These are phyloP conservation scores for Ceratosolen solmsi DNA, from an alignment of 1,140 invertebrate genomes.

Conservation along the genomic window DNA sequence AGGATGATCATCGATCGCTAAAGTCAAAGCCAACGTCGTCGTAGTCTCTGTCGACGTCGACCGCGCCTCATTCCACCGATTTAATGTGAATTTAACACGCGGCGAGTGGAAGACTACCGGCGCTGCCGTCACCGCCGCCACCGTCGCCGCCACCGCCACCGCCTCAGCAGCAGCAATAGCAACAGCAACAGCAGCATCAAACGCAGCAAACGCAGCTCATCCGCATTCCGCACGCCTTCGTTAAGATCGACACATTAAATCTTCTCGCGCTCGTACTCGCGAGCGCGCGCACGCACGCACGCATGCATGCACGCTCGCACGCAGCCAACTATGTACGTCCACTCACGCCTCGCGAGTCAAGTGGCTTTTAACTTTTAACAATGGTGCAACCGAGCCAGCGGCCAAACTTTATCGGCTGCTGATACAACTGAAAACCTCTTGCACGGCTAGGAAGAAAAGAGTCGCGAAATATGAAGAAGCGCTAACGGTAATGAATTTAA, in stretches of 20 bases:
- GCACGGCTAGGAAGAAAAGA: not conserved
- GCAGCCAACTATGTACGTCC: not conserved
- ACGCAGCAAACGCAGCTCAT: conserved; percentile 40
- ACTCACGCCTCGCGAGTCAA: conserved; percentile 2
- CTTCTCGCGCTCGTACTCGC: not conserved
- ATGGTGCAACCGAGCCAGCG: not conserved
- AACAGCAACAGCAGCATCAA: too few relatives aligned
- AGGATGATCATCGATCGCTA: too few relatives aligned
- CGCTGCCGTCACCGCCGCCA: too few relatives aligned
- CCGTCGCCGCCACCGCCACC: too few relatives aligned
- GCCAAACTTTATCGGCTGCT: conserved; percentile 23
- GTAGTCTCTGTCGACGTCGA: not conserved
- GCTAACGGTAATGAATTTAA: conserved; percentile 40
- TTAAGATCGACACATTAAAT: conserved; percentile 45
- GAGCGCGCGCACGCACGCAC: too few relatives aligned
- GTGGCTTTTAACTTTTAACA: conserved; percentile 24
- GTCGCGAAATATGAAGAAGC: conserved; percentile 21
- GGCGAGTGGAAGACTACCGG: conserved; percentile 11
- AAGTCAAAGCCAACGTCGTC: too few relatives aligned
- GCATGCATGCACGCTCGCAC: not conserved
- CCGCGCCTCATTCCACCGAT: conserved; percentile 3
- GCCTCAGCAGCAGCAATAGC: too few relatives aligned
- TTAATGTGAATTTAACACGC: conserved; percentile 60
- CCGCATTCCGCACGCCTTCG: conserved; percentile 59
- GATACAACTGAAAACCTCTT: not conserved